Percentiles rank a stretch among this genome's conserved stretches.
Evolutionary conservation across 1,140 invertebrate species (phyloP).

Genomic region (Cydia strobilella): DNA sequence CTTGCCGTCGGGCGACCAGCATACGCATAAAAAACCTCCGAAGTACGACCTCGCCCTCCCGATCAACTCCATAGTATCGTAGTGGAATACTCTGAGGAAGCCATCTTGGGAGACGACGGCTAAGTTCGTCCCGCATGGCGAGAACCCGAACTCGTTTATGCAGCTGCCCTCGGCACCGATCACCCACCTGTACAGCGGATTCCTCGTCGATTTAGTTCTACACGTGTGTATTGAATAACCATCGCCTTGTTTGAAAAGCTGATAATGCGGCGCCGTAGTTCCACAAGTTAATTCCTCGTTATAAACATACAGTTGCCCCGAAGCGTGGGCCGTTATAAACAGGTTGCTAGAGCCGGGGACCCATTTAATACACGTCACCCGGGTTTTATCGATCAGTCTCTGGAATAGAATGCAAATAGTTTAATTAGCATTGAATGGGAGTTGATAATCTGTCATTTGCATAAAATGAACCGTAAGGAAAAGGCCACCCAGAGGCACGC

Average conservation of each 20-base stretch:
- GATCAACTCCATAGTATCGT: slow-evolving; percentile 97
- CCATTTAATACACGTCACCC: slow-evolving; percentile 99
- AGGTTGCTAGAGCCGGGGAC: slow-evolving; percentile 95
- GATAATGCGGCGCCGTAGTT: slow-evolving; percentile 91
- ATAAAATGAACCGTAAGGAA: slow-evolving; percentile 4
- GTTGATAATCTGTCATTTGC: not conserved
- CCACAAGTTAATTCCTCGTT: slow-evolving; percentile 97
- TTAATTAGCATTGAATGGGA: slow-evolving; percentile 15
- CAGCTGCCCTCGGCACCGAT: slow-evolving; percentile 91
- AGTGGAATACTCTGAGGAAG: slow-evolving; percentile 97
- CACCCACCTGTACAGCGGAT: slow-evolving; percentile 94
- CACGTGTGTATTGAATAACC: slow-evolving; percentile 97
- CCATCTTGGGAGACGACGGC: slow-evolving; percentile 98
- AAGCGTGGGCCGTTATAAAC: slow-evolving; percentile 96
- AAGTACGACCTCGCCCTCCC: slow-evolving; percentile 97
- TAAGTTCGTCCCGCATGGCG: slow-evolving; percentile 94
- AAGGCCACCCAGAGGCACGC: not conserved
- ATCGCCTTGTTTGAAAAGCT: slow-evolving; percentile 97
- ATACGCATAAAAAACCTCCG: slow-evolving; percentile 96
- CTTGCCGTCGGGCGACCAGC: slow-evolving; percentile 98
- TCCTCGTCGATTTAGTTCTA: slow-evolving; percentile 97
- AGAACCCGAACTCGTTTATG: slow-evolving; percentile 99
- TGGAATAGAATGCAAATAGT: slow-evolving; percentile 79
- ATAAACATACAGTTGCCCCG: slow-evolving; percentile 98
- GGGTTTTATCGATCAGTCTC: slow-evolving; percentile 98